Evolutionary conservation across 2,113 vertebrate genomes (phyloP).

Genomic region (Synodontis membranacea): DNA sequence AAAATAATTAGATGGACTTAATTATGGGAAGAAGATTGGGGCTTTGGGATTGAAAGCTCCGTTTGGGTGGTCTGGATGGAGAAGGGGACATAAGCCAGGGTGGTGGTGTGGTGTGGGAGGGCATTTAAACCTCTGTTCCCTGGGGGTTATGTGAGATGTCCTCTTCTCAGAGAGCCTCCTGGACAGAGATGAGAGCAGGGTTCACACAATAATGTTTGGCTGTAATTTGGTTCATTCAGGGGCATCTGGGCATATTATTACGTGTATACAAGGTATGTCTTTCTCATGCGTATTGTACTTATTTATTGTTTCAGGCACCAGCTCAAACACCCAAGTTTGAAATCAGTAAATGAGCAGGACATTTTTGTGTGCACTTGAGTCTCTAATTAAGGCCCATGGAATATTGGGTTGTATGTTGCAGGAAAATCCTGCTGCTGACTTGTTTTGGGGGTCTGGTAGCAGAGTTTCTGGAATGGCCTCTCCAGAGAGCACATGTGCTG

Average conservation of each 20-base stretch:
- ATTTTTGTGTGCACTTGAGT: slow-evolving; percentile 4
- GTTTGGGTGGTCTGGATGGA: slow-evolving; percentile 71
- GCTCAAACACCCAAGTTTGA: neutral
- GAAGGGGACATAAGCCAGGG: slow-evolving; percentile 61
- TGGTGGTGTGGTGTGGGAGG: slow-evolving; percentile 44
- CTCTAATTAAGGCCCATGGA: slow-evolving; percentile 20
- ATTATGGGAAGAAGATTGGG: slow-evolving; percentile 26
- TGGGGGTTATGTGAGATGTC: slow-evolving; percentile 67
- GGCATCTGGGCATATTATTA: slow-evolving; percentile 2
- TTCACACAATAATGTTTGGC: slow-evolving; percentile 23
- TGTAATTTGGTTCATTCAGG: slow-evolving; percentile 22
- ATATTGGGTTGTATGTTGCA: slow-evolving; percentile 35
- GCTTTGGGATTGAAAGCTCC: slow-evolving; percentile 49
- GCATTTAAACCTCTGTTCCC: slow-evolving; percentile 57
- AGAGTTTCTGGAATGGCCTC: slow-evolving; percentile 65
- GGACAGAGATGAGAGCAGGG: slow-evolving; percentile 28
- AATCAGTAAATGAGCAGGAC: neutral
- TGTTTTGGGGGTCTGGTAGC: slow-evolving; percentile 59
- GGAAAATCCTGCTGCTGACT: slow-evolving; percentile 42
- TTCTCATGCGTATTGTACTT: neutral
- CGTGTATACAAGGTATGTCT: neutral
- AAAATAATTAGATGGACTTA: slow-evolving; percentile 34
- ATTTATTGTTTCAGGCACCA: neutral
- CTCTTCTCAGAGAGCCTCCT: slow-evolving; percentile 51
- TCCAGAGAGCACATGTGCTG: slow-evolving; percentile 67